These are phyloP conservation scores for Lichenostomus cassidix DNA, from an alignment of 2,113 vertebrate species.

Conservation along the genomic window DNA sequence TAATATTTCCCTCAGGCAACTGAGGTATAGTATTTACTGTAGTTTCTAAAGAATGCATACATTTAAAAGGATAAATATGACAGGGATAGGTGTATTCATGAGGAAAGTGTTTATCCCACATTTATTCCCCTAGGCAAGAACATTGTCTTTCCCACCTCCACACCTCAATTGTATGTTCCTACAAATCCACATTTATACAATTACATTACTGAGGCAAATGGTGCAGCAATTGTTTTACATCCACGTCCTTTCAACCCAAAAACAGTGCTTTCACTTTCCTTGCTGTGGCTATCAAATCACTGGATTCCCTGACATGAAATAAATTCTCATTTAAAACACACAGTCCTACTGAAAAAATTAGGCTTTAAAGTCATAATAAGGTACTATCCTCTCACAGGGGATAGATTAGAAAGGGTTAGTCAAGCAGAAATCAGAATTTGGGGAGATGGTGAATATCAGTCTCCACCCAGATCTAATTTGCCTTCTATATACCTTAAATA, in stretches of 20 bases:
- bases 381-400: not conserved
- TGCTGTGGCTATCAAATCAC: not conserved
- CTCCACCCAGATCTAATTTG: not conserved
- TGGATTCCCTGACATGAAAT: not conserved
- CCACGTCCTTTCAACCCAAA: not conserved
- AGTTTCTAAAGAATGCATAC: not conserved
- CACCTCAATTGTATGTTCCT: not conserved
- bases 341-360: not conserved
- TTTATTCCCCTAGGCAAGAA: not conserved
- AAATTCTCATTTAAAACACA: not conserved
- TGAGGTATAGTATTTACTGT: not conserved
- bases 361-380: not conserved
- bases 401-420: not conserved
- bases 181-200: not conserved
- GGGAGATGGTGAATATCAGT: not conserved
- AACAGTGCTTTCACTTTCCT: not conserved
- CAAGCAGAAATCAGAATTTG: not conserved
- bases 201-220: not conserved
- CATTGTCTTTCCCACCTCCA: not conserved
- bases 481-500: not conserved
- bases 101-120: not conserved
- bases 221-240: not conserved
- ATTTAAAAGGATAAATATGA: not conserved
- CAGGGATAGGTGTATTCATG: not conserved
- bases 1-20: not conserved